These are phyloP conservation scores for Pteria penguin DNA, from an alignment of 2,888 invertebrate species.

Conservation along the genomic window DNA sequence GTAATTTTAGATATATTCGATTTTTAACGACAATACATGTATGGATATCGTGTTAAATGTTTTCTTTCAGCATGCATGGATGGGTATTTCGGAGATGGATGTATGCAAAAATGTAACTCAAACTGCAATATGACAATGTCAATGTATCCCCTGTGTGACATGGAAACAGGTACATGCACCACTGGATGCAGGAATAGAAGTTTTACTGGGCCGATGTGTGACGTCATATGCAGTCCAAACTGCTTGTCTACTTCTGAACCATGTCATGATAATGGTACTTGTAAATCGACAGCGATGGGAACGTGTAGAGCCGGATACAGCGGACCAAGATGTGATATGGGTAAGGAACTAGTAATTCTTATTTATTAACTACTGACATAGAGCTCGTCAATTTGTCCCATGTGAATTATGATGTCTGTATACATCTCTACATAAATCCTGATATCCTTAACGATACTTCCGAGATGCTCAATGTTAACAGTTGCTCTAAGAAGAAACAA, in stretches of 20 bases:
- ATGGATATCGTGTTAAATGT: background rate
- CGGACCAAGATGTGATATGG: constrained; percentile 2
- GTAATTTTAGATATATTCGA: background rate
- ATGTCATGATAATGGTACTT: constrained; percentile 6
- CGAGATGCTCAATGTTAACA: no score
- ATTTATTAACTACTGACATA: no score
- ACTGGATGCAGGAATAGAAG: constrained; percentile 3
- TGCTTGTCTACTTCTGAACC: background rate
- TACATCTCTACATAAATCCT: no score
- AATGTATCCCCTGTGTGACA: background rate
- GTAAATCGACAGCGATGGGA: constrained; percentile 5
- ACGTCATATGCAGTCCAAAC: constrained; percentile 8
- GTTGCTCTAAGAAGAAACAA: no score
- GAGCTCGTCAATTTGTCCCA: no score
- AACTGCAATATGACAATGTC: background rate
- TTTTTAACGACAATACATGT: background rate
- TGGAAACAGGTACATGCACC: constrained; percentile 20
- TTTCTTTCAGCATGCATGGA: constrained; percentile 24
- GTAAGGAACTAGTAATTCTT: no score
- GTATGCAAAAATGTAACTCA: constrained; percentile 9
- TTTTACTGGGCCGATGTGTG: constrained; percentile 19
- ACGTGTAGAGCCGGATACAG: constrained; percentile 24
- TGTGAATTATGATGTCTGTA: no score
- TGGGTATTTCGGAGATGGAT: constrained; percentile 11
- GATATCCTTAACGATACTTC: no score